Percentiles rank a stretch among this genome's conserved stretches.
Evolutionary conservation across 2,888 invertebrate genomes (phyloP).

Genomic region (Torymus auratus): DNA sequence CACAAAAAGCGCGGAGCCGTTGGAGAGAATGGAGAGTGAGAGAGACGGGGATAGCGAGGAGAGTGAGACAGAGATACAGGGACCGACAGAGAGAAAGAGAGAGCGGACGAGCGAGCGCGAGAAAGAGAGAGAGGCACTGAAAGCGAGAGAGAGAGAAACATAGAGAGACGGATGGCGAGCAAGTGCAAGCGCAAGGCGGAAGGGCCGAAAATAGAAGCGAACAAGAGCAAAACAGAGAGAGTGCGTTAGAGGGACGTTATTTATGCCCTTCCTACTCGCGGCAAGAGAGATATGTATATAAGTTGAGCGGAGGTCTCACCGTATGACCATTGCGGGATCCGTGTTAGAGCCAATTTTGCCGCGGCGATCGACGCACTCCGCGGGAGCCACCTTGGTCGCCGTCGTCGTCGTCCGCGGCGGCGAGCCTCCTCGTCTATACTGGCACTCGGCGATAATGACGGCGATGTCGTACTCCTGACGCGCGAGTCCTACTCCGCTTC

Average conservation of each 20-base stretch:
- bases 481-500: not conserved
- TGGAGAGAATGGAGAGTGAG: conserved; percentile 4
- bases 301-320: conserved; percentile 62
- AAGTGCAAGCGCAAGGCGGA: conserved; percentile 30
- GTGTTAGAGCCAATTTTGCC: conserved; percentile 73
- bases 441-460: conserved; percentile 45
- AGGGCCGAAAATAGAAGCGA: conserved; percentile 56
- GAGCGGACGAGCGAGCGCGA: no score
- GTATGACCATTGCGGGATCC: conserved; percentile 75
- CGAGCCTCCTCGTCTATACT: conserved; percentile 24
- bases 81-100: no score
- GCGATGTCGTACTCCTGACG: no score
- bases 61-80: not conserved
- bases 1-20: not conserved
- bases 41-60: not conserved
- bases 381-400: conserved; percentile 67
- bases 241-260: conserved; percentile 45
- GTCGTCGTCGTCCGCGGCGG: conserved; percentile 41
- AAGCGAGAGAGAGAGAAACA: conserved; percentile 6
- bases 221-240: conserved; percentile 57
- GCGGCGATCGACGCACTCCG: conserved; percentile 67
- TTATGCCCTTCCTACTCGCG: conserved; percentile 22
- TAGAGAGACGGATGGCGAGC: conserved; percentile 15
- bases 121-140: conserved; percentile 23
- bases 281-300: not conserved